phyloP scores from a whole-genome alignment of 1,140 invertebrate genomes.

The Acyrthosiphon pisum region DNA sequence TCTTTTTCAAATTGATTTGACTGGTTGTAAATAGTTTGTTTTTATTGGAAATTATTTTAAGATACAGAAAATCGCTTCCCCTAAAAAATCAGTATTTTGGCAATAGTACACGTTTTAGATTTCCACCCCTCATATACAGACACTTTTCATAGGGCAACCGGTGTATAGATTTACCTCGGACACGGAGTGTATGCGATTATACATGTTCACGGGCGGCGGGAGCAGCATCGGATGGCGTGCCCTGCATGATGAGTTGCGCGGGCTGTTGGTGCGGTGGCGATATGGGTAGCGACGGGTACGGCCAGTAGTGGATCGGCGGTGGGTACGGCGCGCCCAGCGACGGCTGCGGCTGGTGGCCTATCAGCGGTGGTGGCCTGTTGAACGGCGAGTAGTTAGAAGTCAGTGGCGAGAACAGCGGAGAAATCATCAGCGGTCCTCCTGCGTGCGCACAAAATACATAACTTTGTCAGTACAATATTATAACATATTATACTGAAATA shows the following conservation, averaged over 20 bases:
- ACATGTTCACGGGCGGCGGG: too few species aligned
- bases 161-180: too few species aligned
- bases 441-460: background rate
- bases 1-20: too few species aligned
- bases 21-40: too few species aligned
- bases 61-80: too few species aligned
- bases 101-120: too few species aligned
- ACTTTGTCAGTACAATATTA: background rate
- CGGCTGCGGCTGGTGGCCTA: constrained; percentile 20
- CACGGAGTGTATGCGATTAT: too few species aligned
- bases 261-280: constrained; percentile 57
- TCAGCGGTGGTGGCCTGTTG: constrained; percentile 4
- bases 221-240: constrained; percentile 52
- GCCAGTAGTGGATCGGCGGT: constrained; percentile 55
- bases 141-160: too few species aligned
- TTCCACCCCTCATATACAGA: too few species aligned
- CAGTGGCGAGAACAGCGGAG: constrained; percentile 26
- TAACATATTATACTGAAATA: background rate
- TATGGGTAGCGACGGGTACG: constrained; percentile 58
- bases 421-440: constrained; percentile 47
- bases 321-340: constrained; percentile 41
- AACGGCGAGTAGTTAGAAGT: constrained; percentile 24
- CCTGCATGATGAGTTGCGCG: constrained; percentile 58
- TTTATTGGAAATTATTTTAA: too few species aligned
- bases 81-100: too few species aligned